Base-by-base conservation (phyloP, 2,888 invertebrate genomes). In the Noctua pronuba region DNA sequence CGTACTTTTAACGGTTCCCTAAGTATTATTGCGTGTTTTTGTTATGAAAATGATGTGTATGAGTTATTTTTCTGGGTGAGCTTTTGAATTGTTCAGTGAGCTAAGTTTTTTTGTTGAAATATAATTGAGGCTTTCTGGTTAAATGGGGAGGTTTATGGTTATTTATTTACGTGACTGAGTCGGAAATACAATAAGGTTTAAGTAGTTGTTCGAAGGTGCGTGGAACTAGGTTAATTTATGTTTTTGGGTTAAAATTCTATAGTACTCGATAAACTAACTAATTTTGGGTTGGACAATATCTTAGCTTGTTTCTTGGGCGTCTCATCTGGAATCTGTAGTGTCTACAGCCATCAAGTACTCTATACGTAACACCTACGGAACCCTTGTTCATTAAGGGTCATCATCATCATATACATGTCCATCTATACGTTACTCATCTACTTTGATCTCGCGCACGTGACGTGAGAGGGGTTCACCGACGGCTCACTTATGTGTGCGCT, bases 1-100 rank as follows among this genome's bases (percentile, higher is more conserved):
- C 93, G 93, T 92, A 93, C 92, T 92, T 93, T 93, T 93, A 93
- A 94, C 94, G 93, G 93, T 92, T 90, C 89, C 85, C 77, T 90
- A 90, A 90, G 90, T 90, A 88, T 91, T 92, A 90, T 92, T 92
- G 90, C 88, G 77, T 90, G 90, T 90, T 92, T 92, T 92, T 93
- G 92, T 92, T 92, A 91, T 92, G 92, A 92, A 92, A 92, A 92
- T 92, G 76, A 90, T 89, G 86, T 85, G 87, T 88, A 83, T 85
- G 87, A 88, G 90, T 83, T 86, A 81, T 88, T 83, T 88, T 88
- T 79, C 88, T 85, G 68, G 75, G 72, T 73, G 55, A 76, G 62
- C 73, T 71, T 78, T 84, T 77, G 70, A 52, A 75, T 81, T 78
- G 75, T 77, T 66, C 65, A 18, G 49, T 70, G 74, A 75, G 75